These are phyloP conservation scores for Eospalax fontanierii DNA, from an alignment of 2,797 vertebrate genomes.

Conservation along the genomic window DNA sequence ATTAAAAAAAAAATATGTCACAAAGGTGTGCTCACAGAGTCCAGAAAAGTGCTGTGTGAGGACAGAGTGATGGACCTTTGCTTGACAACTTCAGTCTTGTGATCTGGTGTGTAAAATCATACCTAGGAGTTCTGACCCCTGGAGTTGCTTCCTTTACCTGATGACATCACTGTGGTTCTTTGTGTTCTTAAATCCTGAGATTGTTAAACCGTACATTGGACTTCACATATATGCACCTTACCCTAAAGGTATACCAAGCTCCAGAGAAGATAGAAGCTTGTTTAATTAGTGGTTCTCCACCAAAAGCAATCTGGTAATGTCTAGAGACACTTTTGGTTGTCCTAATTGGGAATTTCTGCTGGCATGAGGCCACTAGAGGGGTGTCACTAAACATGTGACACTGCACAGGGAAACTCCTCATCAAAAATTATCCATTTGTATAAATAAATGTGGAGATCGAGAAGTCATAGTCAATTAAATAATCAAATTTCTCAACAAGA, in stretches of 20 bases:
- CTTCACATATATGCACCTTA: not conserved
- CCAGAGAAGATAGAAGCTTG: not conserved
- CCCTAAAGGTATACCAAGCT: not conserved
- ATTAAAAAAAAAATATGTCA: not conserved
- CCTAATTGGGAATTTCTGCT: not conserved
- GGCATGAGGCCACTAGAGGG: constrained; percentile 9
- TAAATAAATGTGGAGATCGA: constrained; percentile 20
- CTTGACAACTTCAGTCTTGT: not conserved
- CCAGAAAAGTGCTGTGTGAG: not conserved
- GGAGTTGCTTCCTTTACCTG: constrained; percentile 9
- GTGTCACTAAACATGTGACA: not conserved
- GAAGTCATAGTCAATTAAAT: constrained; percentile 1
- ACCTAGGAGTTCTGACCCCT: not conserved
- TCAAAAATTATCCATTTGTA: constrained; percentile 5
- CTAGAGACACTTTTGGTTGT: not conserved
- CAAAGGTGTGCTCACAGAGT: not conserved
- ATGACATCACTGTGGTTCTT: not conserved
- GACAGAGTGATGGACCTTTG: not conserved
- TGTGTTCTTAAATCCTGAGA: not conserved
- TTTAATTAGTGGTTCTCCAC: not conserved
- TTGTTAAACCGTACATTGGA: not conserved
- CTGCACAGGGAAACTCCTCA: not conserved
- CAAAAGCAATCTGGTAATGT: not conserved
- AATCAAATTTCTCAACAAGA: constrained; percentile 32
- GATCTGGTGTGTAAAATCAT: constrained; percentile 16